Evolutionary conservation across 2,888 invertebrate genomes (phyloP), one percentile per base, ranked within the genome.

Genomic region (Mesopsocus fuscifrons): DNA sequence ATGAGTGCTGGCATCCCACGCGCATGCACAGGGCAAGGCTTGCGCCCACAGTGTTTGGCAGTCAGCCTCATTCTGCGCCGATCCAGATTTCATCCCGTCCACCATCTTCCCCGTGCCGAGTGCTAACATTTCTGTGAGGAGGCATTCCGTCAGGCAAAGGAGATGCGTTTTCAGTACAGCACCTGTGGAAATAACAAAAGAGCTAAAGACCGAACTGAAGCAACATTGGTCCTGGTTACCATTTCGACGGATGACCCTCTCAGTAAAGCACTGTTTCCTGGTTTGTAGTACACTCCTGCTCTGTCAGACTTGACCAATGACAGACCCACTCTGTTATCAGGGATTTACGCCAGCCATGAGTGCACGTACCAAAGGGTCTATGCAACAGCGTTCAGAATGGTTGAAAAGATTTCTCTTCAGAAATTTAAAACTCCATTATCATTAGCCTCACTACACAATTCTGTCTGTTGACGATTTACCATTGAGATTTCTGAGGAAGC

Each of bases 11-110:
- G 68, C 55, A 54, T 69, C 71, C 70, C 74, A 77, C 5, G 68
- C 64, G 53, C 79, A 79, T n/a, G 62, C 52, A 50, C 79, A 80
- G 23, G 67, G 65, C 1, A 62, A 57, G 16, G 72, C 63, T 40
- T 55, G 60, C 17, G 62, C 59, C 79, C 78, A 79, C 4, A 68
- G 61, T 42, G 63, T 63, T 0, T 63, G 55, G 50, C 72, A 77
- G 34, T 71, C 68, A 2, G 58, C 59, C 50, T 76, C 76, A 0
- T 69, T 68, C 44, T 66, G 61, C 1, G 68, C 60, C 4, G 69
- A 68, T 2, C 66, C 65, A 44, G 65, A 66, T 0, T 51, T 51
- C 1, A 46, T 47, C n/a, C 63, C 60, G n/a, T n/a, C n/a, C n/a
- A n/a, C n/a, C n/a, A n/a, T n/a, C n/a, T n/a, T n/a, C 0, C 48